A percentile compares a stretch with the other conserved stretches of the same genome.
phyloP scores from a whole-genome alignment of 1,140 invertebrate species.

The Drosophila littoralis region DNA sequence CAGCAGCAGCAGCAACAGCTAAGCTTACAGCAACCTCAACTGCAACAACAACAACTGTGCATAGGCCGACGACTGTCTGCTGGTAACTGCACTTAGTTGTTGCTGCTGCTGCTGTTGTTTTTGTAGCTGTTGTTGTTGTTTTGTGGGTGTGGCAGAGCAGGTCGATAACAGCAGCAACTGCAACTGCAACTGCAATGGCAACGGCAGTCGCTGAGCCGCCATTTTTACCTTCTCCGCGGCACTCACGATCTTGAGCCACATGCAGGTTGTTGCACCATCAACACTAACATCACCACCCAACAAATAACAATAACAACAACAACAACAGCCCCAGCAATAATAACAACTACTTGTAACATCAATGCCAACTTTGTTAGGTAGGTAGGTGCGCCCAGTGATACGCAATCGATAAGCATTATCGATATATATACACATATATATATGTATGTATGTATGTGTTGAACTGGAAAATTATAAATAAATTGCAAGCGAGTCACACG shows the following conservation, averaged over 20 bases:
- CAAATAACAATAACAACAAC: slow-evolving; percentile 31
- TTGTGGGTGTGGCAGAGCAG: slow-evolving; percentile 51
- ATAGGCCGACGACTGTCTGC: slow-evolving; percentile 9
- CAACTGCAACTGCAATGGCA: slow-evolving; percentile 21
- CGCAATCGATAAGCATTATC: slow-evolving; percentile 25
- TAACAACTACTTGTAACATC: slow-evolving; percentile 32
- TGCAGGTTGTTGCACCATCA: slow-evolving; percentile 81
- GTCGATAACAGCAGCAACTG: slow-evolving; percentile 42
- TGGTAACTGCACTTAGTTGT: background rate
- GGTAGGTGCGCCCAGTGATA: background rate
- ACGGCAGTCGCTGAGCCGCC: slow-evolving; percentile 38
- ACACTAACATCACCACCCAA: slow-evolving; percentile 27
- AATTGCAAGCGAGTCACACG: slow-evolving; percentile 24
- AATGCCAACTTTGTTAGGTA: slow-evolving; percentile 32
- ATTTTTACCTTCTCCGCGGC: slow-evolving; percentile 48
- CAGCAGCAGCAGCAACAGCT: slow-evolving; percentile 27
- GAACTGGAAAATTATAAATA: slow-evolving; percentile 31
- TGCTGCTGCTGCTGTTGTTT: slow-evolving; percentile 9
- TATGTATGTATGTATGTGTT: background rate
- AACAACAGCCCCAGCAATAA: background rate
- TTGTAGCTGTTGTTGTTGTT: slow-evolving; percentile 19
- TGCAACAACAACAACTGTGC: slow-evolving; percentile 7
- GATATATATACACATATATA: slow-evolving; percentile 5
- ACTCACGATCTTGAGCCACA: slow-evolving; percentile 78
- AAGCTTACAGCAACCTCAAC: slow-evolving; percentile 18